Base-by-base conservation (phyloP, 1,140 invertebrate genomes). In the Macrostomum lignano region DNA sequence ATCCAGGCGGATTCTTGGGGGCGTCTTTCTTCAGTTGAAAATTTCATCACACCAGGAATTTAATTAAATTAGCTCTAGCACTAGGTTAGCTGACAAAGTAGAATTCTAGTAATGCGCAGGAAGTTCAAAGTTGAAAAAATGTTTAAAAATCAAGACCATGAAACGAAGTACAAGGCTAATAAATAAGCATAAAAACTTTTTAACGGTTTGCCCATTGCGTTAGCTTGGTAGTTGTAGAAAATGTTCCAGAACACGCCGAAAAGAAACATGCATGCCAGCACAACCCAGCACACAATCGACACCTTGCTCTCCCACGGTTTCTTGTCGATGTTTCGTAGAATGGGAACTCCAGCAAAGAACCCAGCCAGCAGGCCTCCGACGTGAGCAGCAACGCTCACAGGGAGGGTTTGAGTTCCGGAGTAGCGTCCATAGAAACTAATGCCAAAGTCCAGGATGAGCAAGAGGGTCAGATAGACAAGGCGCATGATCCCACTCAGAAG, bases 291-390 rank as follows among this genome's bases (percentile, higher is more conserved):
- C 3, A 55, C 38, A 45, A 49, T 51, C 20, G 44, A 54, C 2
- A 57, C 38, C n/a, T 38, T 45, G 17, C 35, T 45, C 38, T 57
- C 54, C 54, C 54, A 57, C 11, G 46, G 42, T 17, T 49, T 41
- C 2, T 42, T 38, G 9, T 48, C 43, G 7, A 57, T 40, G 39
- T 57, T 57, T 36, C 46, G 47, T 40, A 57, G 35, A 2, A 53
- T 40, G 0, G 49, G 46, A 15, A 55, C 42, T 6, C 54, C 54
- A 1, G 56, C 34, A 25, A 57, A 29, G 1, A 55, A 34, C 49
- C 51, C 51, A 38, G 49, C 45, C 9, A 48, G 3, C 20, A 50
- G 38, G 7, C 52, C 52, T 9, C 50, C 50, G 29, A 55, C 40
- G 30, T 55, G 50, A 25, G 52, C 49, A 3, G 50, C 44, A 13